Percentiles rank a stretch among this genome's conserved stretches.
phyloP scores from a whole-genome alignment of 2,888 invertebrate genomes.

The Chrysotoxum bicinctum region DNA sequence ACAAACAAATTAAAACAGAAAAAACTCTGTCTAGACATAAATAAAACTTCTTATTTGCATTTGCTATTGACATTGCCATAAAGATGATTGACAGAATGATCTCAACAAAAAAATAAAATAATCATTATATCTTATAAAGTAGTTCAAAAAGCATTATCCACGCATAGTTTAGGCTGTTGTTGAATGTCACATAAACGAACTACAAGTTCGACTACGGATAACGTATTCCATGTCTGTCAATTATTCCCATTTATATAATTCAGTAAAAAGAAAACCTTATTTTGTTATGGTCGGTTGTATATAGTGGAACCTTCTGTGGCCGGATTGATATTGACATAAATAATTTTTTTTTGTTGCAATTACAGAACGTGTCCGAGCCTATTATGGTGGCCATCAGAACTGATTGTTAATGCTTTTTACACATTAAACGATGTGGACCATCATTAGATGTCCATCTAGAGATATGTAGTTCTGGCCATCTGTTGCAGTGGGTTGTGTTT shows the following conservation, averaged over 20 bases:
- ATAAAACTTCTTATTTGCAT: slow-evolving; percentile 29
- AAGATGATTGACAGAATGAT: slow-evolving; percentile 1
- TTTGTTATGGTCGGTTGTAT: neutral
- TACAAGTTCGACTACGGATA: slow-evolving; percentile 12
- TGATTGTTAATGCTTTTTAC: slow-evolving; percentile 56
- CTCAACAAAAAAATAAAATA: neutral
- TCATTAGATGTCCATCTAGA: slow-evolving; percentile 21
- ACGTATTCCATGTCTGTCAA: slow-evolving; percentile 26
- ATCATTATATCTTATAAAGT: slow-evolving; percentile 2
- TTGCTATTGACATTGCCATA: slow-evolving; percentile 30
- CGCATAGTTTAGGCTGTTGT: slow-evolving; percentile 10
- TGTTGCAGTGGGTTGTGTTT: slow-evolving; percentile 20
- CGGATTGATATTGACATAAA: neutral
- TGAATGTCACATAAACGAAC: slow-evolving; percentile 29
- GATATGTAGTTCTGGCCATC: slow-evolving; percentile 24
- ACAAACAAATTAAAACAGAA: neutral
- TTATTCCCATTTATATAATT: slow-evolving; percentile 5
- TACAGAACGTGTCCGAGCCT: slow-evolving; percentile 34
- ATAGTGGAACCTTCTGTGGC: slow-evolving; percentile 9
- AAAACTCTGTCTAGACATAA: slow-evolving; percentile 41
- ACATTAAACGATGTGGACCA: slow-evolving; percentile 1
- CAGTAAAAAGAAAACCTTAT: neutral
- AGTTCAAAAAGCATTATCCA: slow-evolving; percentile 18
- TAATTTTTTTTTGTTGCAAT: slow-evolving; percentile 23
- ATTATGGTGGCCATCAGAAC: slow-evolving; percentile 62